These are phyloP conservation scores for Anseranas semipalmata DNA, from an alignment of 2,113 vertebrate genomes.

Conservation along the genomic window DNA sequence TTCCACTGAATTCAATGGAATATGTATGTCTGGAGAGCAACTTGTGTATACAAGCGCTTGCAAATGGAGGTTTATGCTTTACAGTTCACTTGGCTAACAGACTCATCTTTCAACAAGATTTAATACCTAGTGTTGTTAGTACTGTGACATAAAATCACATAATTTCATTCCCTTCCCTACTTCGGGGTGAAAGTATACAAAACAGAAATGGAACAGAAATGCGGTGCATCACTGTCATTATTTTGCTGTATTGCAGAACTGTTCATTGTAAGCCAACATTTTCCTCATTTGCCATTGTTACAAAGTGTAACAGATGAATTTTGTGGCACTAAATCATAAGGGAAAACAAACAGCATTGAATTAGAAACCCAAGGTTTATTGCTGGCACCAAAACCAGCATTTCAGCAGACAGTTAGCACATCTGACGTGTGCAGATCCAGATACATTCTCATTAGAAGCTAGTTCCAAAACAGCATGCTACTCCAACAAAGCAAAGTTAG, in stretches of 20 bases:
- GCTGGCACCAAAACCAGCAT: conserved; percentile 24
- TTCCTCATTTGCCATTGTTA: conserved; percentile 12
- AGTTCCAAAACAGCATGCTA: conserved; percentile 25
- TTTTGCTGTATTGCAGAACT: background rate
- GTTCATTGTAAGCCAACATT: background rate
- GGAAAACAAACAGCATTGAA: conserved; percentile 25
- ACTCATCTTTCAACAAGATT: conserved; percentile 36
- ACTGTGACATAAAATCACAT: background rate
- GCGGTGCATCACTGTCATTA: background rate
- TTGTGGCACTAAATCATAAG: background rate
- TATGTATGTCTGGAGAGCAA: background rate
- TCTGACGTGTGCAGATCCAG: conserved; percentile 32
- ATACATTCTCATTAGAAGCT: conserved; percentile 14
- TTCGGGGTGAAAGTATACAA: background rate
- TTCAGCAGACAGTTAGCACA: conserved; percentile 48
- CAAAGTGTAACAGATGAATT: background rate
- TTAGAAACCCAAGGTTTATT: background rate
- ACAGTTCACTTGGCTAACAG: background rate
- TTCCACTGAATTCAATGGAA: background rate
- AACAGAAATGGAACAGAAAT: background rate
- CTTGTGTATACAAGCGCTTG: background rate
- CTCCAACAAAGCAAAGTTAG: conserved; percentile 40
- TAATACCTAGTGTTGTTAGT: background rate
- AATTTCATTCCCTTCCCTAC: background rate
- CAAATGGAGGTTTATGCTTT: background rate